Percentiles rank a stretch among this genome's conserved stretches.
phyloP scores from a whole-genome alignment of 2,888 invertebrate species.

The Xanthia icteritia region DNA sequence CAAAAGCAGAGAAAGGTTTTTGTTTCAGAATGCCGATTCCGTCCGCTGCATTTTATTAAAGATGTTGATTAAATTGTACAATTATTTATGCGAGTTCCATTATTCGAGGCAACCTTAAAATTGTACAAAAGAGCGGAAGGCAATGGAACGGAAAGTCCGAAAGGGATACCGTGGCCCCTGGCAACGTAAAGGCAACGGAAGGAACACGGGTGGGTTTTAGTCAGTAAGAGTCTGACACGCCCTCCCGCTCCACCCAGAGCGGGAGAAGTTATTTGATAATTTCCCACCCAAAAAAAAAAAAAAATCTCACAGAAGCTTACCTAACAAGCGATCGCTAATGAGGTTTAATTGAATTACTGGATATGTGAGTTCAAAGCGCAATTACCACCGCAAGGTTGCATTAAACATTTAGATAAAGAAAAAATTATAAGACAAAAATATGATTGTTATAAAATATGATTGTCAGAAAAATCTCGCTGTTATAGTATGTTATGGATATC shows the following conservation, averaged over 20 bases:
- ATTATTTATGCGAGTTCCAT: constrained; percentile 56
- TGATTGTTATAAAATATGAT: constrained; percentile 27
- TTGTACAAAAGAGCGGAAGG: constrained; percentile 61
- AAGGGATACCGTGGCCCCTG: no score
- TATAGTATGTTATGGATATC: constrained; percentile 22
- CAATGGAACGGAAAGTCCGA: constrained; percentile 40
- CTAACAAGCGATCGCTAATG: constrained; percentile 60
- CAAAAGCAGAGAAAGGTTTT: constrained; percentile 33
- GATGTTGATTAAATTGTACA: constrained; percentile 55
- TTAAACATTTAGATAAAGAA: constrained; percentile 14
- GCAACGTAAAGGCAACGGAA: no score
- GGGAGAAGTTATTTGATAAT: no score
- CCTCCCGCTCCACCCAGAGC: no score
- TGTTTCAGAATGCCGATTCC: constrained; percentile 37
- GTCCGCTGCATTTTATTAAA: constrained; percentile 49
- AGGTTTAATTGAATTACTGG: constrained; percentile 59
- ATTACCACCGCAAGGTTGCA: constrained; percentile 48
- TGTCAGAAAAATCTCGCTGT: constrained; percentile 27
- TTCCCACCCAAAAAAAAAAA: no score
- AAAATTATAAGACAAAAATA: constrained; percentile 13
- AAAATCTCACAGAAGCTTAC: constrained; percentile 46
- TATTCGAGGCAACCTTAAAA: constrained; percentile 56
- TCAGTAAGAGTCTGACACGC: no score
- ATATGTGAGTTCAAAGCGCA: constrained; percentile 38
- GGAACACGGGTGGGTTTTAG: no score